Conservation (phyloP, 1,140 invertebrate genomes). For the Conopomorpha cramerella region DNA sequence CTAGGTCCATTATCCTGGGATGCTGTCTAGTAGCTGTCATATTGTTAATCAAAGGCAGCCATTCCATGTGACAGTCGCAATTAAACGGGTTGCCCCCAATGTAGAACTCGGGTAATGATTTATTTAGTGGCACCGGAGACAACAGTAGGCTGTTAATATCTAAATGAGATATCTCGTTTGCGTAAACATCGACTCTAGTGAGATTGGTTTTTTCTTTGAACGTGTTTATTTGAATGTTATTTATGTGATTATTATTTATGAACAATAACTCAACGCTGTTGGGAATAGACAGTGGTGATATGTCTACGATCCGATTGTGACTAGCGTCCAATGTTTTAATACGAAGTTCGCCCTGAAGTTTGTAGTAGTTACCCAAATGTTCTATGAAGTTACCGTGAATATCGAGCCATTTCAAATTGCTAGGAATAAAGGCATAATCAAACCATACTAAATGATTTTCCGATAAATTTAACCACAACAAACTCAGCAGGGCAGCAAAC, state of each 20-base stretch:
- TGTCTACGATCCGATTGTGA: conserved; percentile 82
- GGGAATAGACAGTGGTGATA: conserved; percentile 79
- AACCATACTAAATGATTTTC: conserved; percentile 90
- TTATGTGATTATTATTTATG: conserved; percentile 88
- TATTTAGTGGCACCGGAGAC: conserved; percentile 69
- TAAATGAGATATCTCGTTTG: conserved; percentile 82
- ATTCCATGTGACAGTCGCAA: conserved; percentile 91
- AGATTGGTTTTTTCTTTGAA: conserved; percentile 84
- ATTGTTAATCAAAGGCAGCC: conserved; percentile 86
- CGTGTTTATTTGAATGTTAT: conserved; percentile 78
- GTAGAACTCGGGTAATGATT: conserved; percentile 82
- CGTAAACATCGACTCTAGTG: conserved; percentile 85
- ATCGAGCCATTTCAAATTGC: conserved; percentile 88
- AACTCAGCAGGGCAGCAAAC: conserved; percentile 76
- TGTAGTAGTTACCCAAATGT: conserved; percentile 83
- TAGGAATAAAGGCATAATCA: conserved; percentile 86
- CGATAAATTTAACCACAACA: conserved; percentile 85
- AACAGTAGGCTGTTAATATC: conserved; percentile 80
- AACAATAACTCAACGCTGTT: conserved; percentile 86
- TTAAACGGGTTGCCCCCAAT: conserved; percentile 88
- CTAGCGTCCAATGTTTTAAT: conserved; percentile 85
- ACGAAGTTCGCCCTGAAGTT: conserved; percentile 74
- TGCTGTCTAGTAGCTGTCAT: conserved; percentile 79
- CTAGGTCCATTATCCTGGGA: conserved; percentile 83
- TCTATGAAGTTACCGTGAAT: conserved; percentile 87